Base-by-base conservation (phyloP, 2,797 vertebrate genomes). In the Anabacerthia variegaticeps region DNA sequence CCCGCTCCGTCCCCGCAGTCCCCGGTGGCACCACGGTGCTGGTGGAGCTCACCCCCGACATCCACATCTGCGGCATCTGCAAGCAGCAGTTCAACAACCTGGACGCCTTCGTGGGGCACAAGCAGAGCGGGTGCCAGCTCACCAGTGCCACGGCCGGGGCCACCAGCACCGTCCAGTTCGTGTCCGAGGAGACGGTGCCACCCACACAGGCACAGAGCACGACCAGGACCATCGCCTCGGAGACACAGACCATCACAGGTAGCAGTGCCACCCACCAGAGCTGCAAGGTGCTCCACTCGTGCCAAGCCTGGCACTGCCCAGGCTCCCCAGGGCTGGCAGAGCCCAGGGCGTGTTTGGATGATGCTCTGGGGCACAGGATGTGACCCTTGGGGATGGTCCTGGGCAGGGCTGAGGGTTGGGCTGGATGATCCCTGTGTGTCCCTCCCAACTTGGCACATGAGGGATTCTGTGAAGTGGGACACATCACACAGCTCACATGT, bases 1-100 rank as follows among this genome's bases (percentile, higher is more conserved):
- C 16, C 7, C 1, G 15, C 39, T n/a, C 12, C 75, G 41, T 86
- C 26, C 28, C 81, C 74, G 0, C 92, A 96, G 98, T 98, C 91
- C 94, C 98, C 74, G 98, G 98, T 68, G 98, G 98, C 48, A 98
- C 98, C 51, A 98, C 98, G 0, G 98, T 99, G 71, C 96, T 99
- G 97, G 98, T 99, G 76, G 99, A 99, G 93, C 98, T 99, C 89
- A 99, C 98, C 10, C 99, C 99, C 0, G 99, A 99, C 87, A 99
- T 99, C 88, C 99, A 99, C 94, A 99, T 99, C 88, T 99, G 99
- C 12, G 99, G 99, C 92, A 98, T 99, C 96, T 99, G 99, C 97
- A 99, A 99, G 95, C 99, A 99, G 95, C 99, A 99, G 96, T 99
- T 98, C 94, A 99, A 99, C 95, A 99, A 99, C 86, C 98, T 99